Evolutionary conservation across 2,113 vertebrate species (phyloP).

Genomic region (Chlorodrepanis virens): DNA sequence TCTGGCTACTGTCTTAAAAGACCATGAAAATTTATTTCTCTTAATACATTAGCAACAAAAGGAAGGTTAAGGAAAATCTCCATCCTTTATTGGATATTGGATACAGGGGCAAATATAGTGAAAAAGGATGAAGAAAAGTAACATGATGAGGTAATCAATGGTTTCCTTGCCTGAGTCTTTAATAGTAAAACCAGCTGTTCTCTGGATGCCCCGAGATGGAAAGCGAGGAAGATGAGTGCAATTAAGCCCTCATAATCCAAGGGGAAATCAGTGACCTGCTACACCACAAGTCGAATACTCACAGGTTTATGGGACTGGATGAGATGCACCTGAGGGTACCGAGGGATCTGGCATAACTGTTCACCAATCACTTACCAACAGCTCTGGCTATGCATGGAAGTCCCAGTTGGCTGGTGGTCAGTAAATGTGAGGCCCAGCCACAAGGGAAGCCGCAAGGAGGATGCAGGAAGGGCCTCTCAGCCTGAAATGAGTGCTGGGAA

Average conservation of each 20-base stretch:
- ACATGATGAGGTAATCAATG: not conserved
- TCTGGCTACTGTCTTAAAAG: not conserved
- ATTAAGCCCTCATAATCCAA: not conserved
- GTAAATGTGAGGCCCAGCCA: not conserved
- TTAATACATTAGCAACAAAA: not conserved
- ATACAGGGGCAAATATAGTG: not conserved
- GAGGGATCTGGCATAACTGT: not conserved
- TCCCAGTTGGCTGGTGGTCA: not conserved
- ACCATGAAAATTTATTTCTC: not conserved
- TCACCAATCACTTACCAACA: too few relatives aligned
- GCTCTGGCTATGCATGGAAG: not conserved
- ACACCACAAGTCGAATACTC: not conserved
- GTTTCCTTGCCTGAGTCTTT: not conserved
- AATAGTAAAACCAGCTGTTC: not conserved
- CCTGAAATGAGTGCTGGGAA: too few relatives aligned
- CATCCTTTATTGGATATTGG: not conserved
- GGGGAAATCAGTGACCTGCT: not conserved
- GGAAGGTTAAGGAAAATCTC: not conserved
- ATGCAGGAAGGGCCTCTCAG: not conserved
- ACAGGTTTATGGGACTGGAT: not conserved
- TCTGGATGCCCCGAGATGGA: not conserved
- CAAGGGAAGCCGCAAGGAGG: not conserved
- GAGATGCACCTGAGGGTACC: not conserved
- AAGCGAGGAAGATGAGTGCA: not conserved
- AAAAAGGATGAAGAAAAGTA: not conserved